Percentiles rank a stretch among this genome's conserved stretches.
These are phyloP conservation scores for Tadarida brasiliensis DNA, from an alignment of 2,797 vertebrate species.

Conservation along the genomic window DNA sequence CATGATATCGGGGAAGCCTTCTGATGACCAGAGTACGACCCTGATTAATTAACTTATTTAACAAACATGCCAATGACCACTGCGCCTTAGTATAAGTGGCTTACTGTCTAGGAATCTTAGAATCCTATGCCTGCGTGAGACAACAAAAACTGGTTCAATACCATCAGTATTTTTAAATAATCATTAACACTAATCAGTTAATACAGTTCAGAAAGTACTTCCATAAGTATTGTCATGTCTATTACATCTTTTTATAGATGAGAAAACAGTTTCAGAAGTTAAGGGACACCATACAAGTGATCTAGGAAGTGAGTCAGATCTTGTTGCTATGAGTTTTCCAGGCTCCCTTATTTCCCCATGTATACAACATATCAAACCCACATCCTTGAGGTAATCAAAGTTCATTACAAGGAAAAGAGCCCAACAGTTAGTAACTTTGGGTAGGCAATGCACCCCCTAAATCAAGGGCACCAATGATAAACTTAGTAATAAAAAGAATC, in stretches of 20 bases:
- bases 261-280: background rate
- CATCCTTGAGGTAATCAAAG: background rate
- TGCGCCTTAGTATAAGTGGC: background rate
- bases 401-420: slow-evolving; percentile 38
- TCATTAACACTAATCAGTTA: slow-evolving; percentile 1
- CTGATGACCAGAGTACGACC: background rate
- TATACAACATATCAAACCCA: background rate
- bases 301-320: background rate
- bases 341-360: background rate
- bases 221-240: background rate
- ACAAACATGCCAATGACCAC: background rate
- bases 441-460: background rate
- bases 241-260: background rate
- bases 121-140: background rate
- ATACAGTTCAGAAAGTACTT: slow-evolving; percentile 25
- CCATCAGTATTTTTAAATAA: slow-evolving; percentile 13
- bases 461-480: slow-evolving; percentile 23
- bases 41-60: slow-evolving; percentile 6
- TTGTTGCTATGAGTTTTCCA: background rate
- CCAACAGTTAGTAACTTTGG: background rate
- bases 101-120: slow-evolving; percentile 28
- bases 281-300: background rate
- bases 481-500: background rate
- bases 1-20: background rate
- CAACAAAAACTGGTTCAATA: slow-evolving; percentile 19